These are phyloP conservation scores for Arnoldichthys spilopterus DNA, from an alignment of 2,797 vertebrate species.

Conservation along the genomic window DNA sequence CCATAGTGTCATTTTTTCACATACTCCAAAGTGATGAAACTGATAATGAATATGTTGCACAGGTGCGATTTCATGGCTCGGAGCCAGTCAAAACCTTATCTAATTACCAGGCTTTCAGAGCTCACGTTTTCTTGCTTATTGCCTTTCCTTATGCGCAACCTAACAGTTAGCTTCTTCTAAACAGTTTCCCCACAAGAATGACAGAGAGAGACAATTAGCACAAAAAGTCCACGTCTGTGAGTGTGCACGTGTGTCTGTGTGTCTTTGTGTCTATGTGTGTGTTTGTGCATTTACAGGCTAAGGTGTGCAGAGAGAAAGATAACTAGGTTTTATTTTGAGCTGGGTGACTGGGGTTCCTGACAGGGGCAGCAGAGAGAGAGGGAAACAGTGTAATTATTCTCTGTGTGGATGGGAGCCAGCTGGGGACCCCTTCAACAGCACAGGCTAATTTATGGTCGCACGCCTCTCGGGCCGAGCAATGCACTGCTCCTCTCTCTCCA, in stretches of 20 bases:
- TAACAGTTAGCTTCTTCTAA: conserved; percentile 14
- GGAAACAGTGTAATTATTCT: conserved; percentile 61
- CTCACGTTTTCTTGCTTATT: conserved; percentile 12
- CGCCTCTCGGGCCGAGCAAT: conserved; percentile 53
- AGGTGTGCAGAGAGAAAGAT: conserved; percentile 33
- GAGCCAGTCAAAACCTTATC: conserved; percentile 42
- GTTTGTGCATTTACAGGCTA: conserved; percentile 28
- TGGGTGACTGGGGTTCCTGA: conserved; percentile 48
- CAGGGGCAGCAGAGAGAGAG: conserved; percentile 46
- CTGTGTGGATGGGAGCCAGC: conserved; percentile 53
- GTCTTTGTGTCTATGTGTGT: conserved; percentile 3
- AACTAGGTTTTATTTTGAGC: conserved; percentile 52
- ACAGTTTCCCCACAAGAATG: conserved; percentile 1
- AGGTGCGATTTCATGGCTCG: conserved; percentile 35
- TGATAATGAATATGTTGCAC: conserved; percentile 52
- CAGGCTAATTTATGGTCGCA: conserved; percentile 61
- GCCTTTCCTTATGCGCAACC: conserved; percentile 8
- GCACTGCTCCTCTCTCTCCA: conserved; percentile 47
- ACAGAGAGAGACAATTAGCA: conserved; percentile 42
- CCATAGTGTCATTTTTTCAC: conserved; percentile 32
- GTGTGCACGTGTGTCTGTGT: background rate
- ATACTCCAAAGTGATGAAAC: conserved; percentile 27
- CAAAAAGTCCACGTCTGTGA: background rate
- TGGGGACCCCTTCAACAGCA: conserved; percentile 60
- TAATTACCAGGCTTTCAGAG: conserved; percentile 43